Evolutionary conservation across 2,113 vertebrate species (phyloP).

Genomic region (Triplophysa siluroides): DNA sequence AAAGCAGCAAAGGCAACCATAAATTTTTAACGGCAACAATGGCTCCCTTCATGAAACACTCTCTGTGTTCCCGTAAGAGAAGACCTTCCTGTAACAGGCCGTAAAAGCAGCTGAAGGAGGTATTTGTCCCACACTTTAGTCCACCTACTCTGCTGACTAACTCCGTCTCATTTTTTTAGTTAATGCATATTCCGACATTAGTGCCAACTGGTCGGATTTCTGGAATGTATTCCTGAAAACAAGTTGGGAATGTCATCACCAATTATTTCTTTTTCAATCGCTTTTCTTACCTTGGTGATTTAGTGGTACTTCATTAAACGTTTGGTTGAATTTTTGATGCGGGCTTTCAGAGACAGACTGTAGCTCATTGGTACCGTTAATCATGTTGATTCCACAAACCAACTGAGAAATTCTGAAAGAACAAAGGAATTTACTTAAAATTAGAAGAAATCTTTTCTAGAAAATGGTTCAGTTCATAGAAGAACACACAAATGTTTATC

Average conservation of each 20-base stretch:
- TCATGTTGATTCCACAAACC: slow-evolving; percentile 15
- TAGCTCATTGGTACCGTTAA: slow-evolving; percentile 13
- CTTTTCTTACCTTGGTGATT: slow-evolving; percentile 18
- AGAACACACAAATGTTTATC: too few relatives aligned
- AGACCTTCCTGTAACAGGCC: slow-evolving; percentile 38
- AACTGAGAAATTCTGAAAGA: slow-evolving; percentile 32
- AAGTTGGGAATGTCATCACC: not conserved
- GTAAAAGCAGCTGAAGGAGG: slow-evolving; percentile 35
- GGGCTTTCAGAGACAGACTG: slow-evolving; percentile 11
- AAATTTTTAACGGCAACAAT: slow-evolving; percentile 39
- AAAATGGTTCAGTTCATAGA: too few relatives aligned
- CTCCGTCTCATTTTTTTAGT: not conserved
- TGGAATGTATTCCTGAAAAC: not conserved
- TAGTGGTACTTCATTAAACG: slow-evolving; percentile 18
- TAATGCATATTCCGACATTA: slow-evolving; percentile 31
- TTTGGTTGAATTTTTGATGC: slow-evolving; percentile 32
- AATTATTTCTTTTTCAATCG: not conserved
- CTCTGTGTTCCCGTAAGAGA: slow-evolving; percentile 31
- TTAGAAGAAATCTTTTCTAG: not conserved
- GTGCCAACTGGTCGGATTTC: slow-evolving; percentile 17
- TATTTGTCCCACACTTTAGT: slow-evolving; percentile 19
- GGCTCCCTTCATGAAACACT: slow-evolving; percentile 29
- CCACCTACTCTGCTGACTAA: slow-evolving; percentile 17
- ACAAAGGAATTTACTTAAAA: not conserved
- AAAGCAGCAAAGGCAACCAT: slow-evolving; percentile 34